Evolutionary conservation across 2,113 vertebrate genomes (phyloP).

Genomic region (Oenanthe melanoleuca): DNA sequence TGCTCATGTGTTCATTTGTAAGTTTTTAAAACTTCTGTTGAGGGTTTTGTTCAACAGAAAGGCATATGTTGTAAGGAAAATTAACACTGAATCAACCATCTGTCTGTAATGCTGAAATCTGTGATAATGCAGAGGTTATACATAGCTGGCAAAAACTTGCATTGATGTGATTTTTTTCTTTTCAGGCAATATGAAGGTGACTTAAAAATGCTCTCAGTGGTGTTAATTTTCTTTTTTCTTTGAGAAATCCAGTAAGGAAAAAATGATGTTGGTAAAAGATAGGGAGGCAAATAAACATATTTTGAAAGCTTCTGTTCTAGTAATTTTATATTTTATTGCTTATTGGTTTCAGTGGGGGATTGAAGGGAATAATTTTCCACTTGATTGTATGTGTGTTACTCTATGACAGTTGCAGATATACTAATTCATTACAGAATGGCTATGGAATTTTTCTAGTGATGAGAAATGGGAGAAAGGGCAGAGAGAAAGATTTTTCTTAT

Average conservation of each 20-base stretch:
- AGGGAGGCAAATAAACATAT: not conserved
- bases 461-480: constrained; percentile 4
- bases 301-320: not conserved
- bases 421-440: not conserved
- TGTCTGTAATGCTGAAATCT: not conserved
- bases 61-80: not conserved
- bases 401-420: not conserved
- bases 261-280: not conserved
- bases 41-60: not conserved
- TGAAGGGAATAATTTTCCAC: not conserved
- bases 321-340: not conserved
- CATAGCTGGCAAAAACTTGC: not conserved
- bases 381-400: not conserved
- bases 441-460: not conserved
- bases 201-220: not conserved
- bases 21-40: not conserved
- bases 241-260: not conserved
- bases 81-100: not conserved
- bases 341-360: not conserved
- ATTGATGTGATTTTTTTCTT: not conserved
- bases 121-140: not conserved
- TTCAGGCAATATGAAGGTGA: not conserved
- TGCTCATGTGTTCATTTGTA: not conserved
- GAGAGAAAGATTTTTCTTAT: not conserved
- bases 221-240: not conserved